Conservation (phyloP, 2,113 vertebrate genomes). For the Bagarius yarrelli region DNA sequence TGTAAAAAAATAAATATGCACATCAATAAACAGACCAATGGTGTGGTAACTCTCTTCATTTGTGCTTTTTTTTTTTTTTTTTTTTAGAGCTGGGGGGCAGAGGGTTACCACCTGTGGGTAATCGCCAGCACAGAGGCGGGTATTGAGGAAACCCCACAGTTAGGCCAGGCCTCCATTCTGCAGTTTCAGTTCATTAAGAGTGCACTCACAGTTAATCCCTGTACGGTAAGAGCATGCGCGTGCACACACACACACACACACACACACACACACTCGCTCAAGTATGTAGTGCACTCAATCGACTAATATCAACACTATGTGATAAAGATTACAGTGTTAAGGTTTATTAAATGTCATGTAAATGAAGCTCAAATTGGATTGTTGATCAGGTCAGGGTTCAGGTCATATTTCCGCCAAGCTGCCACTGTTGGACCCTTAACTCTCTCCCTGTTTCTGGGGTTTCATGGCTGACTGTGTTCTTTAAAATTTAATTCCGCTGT, state of each 20-base stretch:
- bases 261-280: too few relatives aligned
- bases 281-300: not conserved
- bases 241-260: not conserved
- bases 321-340: too few relatives aligned
- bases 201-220: slow-evolving; percentile 93
- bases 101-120: slow-evolving; percentile 96
- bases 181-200: slow-evolving; percentile 98
- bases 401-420: too few relatives aligned
- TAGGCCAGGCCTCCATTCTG: slow-evolving; percentile 80
- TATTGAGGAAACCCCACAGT: slow-evolving; percentile 59
- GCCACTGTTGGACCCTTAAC: too few relatives aligned
- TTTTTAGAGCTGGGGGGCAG: slow-evolving; percentile 95
- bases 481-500: too few relatives aligned
- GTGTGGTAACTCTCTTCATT: not conserved
- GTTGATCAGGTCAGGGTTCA: too few relatives aligned
- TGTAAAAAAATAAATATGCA: not conserved
- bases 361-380: too few relatives aligned
- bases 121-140: slow-evolving; percentile 73
- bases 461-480: too few relatives aligned
- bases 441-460: too few relatives aligned
- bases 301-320: too few relatives aligned
- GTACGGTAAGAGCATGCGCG: slow-evolving; percentile 80
- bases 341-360: too few relatives aligned
- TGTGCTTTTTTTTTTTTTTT: too few relatives aligned
- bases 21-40: not conserved